These are phyloP conservation scores for Tenthredo notha DNA, from an alignment of 2,888 invertebrate genomes.

Conservation along the genomic window DNA sequence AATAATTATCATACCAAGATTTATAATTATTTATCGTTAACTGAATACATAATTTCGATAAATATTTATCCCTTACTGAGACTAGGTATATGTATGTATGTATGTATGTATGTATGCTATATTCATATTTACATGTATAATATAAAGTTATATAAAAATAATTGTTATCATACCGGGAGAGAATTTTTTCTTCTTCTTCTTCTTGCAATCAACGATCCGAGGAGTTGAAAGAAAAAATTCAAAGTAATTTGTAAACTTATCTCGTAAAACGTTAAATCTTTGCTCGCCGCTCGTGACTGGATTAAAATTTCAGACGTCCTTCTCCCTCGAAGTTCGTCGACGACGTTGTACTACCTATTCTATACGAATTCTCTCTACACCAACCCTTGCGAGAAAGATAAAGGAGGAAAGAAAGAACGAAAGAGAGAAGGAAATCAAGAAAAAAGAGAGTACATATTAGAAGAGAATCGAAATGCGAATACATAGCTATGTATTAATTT, in stretches of 20 bases:
- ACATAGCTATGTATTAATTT: background rate
- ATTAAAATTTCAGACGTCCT: slow-evolving; percentile 31
- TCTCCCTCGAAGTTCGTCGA: background rate
- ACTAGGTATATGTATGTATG: background rate
- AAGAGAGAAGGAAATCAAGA: background rate
- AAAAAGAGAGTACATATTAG: no score
- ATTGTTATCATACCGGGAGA: no score
- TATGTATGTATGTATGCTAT: no score
- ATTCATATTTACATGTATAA: background rate
- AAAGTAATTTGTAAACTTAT: slow-evolving; percentile 36
- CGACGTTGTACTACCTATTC: background rate
- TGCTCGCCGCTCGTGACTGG: slow-evolving; percentile 29
- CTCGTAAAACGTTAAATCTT: slow-evolving; percentile 41
- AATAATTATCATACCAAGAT: no score
- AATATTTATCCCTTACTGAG: background rate
- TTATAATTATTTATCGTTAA: background rate
- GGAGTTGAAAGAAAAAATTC: slow-evolving; percentile 23
- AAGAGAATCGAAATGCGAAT: background rate
- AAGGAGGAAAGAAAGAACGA: background rate
- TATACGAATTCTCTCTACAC: background rate
- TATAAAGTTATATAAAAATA: background rate
- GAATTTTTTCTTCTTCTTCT: background rate
- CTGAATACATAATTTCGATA: no score
- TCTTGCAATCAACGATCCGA: background rate
- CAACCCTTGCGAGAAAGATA: background rate